Percentiles rank a stretch among this genome's conserved stretches.
Evolutionary conservation across 1,140 invertebrate genomes (phyloP).

Genomic region (Papilio helenus): DNA sequence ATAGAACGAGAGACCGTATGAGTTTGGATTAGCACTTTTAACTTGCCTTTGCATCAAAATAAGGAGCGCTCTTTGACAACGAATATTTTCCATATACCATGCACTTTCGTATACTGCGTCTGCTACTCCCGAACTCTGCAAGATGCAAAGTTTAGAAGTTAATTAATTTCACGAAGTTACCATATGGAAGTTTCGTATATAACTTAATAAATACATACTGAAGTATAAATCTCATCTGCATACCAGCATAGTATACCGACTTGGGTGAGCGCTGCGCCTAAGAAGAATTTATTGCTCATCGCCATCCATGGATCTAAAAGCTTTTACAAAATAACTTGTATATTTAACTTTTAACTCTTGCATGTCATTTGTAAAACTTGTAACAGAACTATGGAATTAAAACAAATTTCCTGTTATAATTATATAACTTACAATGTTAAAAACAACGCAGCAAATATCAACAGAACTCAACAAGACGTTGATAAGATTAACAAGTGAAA

Average conservation of each 20-base stretch:
- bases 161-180: not conserved
- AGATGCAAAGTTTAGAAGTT: constrained; percentile 34
- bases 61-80: constrained; percentile 55
- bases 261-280: constrained; percentile 67
- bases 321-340: constrained; percentile 41
- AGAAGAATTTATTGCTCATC: constrained; percentile 73
- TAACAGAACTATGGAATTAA: no score
- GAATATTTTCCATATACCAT: constrained; percentile 62
- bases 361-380: no score
- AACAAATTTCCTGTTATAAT: not conserved
- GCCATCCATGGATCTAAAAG: constrained; percentile 70
- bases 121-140: constrained; percentile 64
- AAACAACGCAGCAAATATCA: constrained; percentile 72
- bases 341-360: not conserved
- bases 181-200: not conserved
- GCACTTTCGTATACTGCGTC: constrained; percentile 68
- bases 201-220: constrained; percentile 52
- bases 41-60: constrained; percentile 64
- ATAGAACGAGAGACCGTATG: no score
- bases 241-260: constrained; percentile 75
- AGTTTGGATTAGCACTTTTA: not conserved
- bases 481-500: constrained; percentile 68
- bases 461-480: constrained; percentile 72
- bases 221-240: constrained; percentile 70
- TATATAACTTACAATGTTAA: constrained; percentile 67